Conservation (phyloP, 1,140 invertebrate genomes). For the Aphis gossypii region DNA sequence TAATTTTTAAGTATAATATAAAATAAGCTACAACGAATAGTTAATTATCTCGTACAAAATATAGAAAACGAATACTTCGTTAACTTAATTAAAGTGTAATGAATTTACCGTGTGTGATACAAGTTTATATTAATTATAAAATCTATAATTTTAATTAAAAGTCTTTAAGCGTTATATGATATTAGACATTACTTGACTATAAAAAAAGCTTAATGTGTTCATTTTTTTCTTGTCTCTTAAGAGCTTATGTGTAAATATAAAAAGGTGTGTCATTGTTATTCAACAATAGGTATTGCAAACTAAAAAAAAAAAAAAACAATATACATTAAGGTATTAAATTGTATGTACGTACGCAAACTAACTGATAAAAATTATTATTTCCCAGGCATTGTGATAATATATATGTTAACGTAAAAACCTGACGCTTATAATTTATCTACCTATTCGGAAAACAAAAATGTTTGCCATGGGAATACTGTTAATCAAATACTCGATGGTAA, state of each 20-base stretch:
- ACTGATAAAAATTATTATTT: not conserved
- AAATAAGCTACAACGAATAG: not conserved
- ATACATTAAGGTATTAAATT: not conserved
- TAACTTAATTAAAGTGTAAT: not conserved
- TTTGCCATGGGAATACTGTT: not conserved
- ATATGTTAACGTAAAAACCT: not conserved
- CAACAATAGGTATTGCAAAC: not conserved
- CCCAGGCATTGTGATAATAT: not conserved
- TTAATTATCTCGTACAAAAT: not conserved
- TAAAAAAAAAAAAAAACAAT: not conserved
- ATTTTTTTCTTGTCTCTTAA: not conserved
- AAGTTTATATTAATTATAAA: constrained; percentile 12
- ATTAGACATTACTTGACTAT: not conserved
- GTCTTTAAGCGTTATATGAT: not conserved
- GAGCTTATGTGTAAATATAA: not conserved
- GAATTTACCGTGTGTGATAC: not conserved
- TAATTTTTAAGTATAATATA: not conserved
- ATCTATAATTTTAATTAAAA: constrained; percentile 5
- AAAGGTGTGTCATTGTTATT: not conserved
- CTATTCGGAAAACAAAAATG: constrained; percentile 14
- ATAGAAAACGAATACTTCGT: not conserved
- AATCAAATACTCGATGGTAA: not conserved
- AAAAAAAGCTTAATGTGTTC: not conserved
- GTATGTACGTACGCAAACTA: not conserved
- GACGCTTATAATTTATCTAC: constrained; percentile 19